phyloP scores from a whole-genome alignment of 2,113 vertebrate genomes.

The Dendrocopos noguchii region DNA sequence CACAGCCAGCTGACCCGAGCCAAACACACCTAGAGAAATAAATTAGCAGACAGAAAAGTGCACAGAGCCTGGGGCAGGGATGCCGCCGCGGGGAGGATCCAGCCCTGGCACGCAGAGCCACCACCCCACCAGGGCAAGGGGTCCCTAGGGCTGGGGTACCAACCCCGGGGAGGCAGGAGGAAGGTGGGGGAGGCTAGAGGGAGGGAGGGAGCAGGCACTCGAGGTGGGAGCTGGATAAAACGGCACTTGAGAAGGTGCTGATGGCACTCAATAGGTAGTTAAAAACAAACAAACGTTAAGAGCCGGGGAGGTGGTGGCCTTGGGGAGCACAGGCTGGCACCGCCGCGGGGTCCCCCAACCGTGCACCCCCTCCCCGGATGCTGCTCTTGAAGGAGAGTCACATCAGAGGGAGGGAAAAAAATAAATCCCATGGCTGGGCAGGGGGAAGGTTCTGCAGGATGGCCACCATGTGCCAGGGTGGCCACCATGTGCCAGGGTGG shows the following conservation, averaged over 20 bases:
- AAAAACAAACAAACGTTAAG: not conserved
- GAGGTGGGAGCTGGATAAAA: slow-evolving; percentile 22
- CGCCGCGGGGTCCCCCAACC: fast-evolving
- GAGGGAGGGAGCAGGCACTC: slow-evolving; percentile 34
- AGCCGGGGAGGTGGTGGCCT: not conserved
- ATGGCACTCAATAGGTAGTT: not conserved
- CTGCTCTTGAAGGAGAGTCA: fast-evolving
- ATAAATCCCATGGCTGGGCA: not conserved
- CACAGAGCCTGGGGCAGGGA: not conserved
- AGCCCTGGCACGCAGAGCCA: not conserved
- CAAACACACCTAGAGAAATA: slow-evolving; percentile 35
- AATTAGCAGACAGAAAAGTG: slow-evolving; percentile 24
- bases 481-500: not conserved
- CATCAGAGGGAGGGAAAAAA: not conserved
- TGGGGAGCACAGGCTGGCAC: not conserved
- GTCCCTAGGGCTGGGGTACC: not conserved
- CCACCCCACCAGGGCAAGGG: fast-evolving
- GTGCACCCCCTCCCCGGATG: fast-evolving
- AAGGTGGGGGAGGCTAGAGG: not conserved
- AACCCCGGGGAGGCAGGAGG: not conserved
- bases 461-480: not conserved
- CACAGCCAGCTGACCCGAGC: not conserved
- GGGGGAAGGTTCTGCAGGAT: not conserved
- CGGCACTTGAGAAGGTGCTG: slow-evolving; percentile 50
- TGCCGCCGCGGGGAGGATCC: not conserved